phyloP scores from a whole-genome alignment of 2,888 invertebrate genomes.

The Temnothorax unifasciatus region DNA sequence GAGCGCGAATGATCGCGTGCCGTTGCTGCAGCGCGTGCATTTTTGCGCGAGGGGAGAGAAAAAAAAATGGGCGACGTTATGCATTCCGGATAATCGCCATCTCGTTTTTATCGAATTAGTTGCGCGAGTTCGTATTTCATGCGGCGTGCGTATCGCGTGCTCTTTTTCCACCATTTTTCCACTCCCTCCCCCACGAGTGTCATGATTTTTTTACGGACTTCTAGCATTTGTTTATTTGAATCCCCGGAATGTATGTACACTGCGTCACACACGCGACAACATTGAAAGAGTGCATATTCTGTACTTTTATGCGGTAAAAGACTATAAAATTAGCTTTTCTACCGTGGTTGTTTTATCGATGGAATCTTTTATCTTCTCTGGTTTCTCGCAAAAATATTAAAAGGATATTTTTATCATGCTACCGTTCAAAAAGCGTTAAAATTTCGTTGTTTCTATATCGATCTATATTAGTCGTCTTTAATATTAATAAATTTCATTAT shows the following conservation, averaged over 20 bases:
- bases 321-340: background rate
- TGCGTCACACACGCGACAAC: slow-evolving; percentile 2
- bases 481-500: background rate
- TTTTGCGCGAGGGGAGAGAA: slow-evolving; percentile 10
- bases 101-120: slow-evolving; percentile 56
- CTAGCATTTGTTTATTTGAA: slow-evolving; percentile 52
- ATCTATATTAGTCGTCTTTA: background rate
- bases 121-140: slow-evolving; percentile 52
- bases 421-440: background rate
- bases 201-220: slow-evolving; percentile 43
- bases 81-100: slow-evolving; percentile 55
- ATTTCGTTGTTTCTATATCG: background rate
- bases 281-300: background rate
- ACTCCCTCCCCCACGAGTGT: background rate
- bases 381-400: background rate
- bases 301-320: slow-evolving; percentile 5
- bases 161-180: slow-evolving; percentile 17
- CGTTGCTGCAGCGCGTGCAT: background rate
- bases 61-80: slow-evolving; percentile 30
- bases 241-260: slow-evolving; percentile 4
- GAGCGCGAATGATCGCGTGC: slow-evolving; percentile 42
- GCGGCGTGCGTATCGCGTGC: slow-evolving; percentile 17
- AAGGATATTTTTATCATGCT: background rate
- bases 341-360: background rate
- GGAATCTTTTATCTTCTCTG: background rate